Percentiles rank a stretch among this genome's conserved stretches.
Evolutionary conservation across 2,888 invertebrate genomes (phyloP).

Genomic region (Leptopilina drosophilae): DNA sequence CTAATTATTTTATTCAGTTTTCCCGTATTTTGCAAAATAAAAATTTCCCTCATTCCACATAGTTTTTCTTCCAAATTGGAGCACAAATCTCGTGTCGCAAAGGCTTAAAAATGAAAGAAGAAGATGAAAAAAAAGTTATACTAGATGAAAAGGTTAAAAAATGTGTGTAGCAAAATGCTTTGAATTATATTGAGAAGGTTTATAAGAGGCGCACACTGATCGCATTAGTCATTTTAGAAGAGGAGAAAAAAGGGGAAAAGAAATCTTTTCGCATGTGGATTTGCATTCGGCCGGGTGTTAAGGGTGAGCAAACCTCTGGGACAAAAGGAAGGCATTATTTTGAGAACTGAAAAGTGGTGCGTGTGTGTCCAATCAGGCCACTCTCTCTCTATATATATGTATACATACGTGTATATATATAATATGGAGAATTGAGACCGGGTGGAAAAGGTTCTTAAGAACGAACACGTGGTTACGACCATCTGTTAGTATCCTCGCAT

Average conservation of each 20-base stretch:
- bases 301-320: slow-evolving; percentile 24
- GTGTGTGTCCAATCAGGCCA: slow-evolving; percentile 38
- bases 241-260: slow-evolving; percentile 21
- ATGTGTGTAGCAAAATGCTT: background rate
- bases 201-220: slow-evolving; percentile 2
- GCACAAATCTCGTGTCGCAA: too few species aligned
- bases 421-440: slow-evolving; percentile 46
- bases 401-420: background rate
- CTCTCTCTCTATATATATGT: slow-evolving; percentile 37
- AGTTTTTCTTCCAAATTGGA: too few species aligned
- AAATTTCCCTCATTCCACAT: too few species aligned
- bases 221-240: slow-evolving; percentile 31
- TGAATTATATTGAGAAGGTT: background rate
- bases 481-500: slow-evolving; percentile 68
- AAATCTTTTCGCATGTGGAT: slow-evolving; percentile 17
- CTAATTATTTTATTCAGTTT: too few species aligned
- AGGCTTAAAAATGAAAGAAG: background rate
- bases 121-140: background rate
- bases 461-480: slow-evolving; percentile 70
- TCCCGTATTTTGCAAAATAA: too few species aligned
- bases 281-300: slow-evolving; percentile 36
- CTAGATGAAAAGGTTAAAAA: background rate
- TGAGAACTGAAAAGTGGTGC: slow-evolving; percentile 40
- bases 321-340: slow-evolving; percentile 36
- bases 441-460: slow-evolving; percentile 63